A percentile compares a stretch with the other conserved stretches of the same genome.
phyloP scores from a whole-genome alignment of 2,888 invertebrate species.

The Caenorhabditis afra region DNA sequence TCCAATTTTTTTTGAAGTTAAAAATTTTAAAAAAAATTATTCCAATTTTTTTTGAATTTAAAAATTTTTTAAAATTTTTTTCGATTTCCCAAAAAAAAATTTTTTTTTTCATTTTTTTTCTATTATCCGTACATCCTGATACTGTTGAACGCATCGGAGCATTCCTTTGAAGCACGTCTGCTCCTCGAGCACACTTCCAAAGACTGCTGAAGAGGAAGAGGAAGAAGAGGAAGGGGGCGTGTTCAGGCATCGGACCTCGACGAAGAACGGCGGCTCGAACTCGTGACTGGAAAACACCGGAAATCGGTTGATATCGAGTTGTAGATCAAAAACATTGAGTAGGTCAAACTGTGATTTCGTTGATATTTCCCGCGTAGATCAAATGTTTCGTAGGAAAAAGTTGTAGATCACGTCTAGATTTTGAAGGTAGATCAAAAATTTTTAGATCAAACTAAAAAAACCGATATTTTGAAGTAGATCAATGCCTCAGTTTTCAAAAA shows the following conservation, averaged over 20 bases:
- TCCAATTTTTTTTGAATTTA: background rate
- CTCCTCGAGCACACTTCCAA: conserved; percentile 13
- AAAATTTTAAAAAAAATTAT: too few relatives aligned
- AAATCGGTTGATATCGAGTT: too few relatives aligned
- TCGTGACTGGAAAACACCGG: conserved; percentile 63
- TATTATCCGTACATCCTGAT: conserved; percentile 62
- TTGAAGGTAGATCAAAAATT: too few relatives aligned
- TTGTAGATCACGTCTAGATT: too few relatives aligned
- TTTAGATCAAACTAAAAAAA: too few relatives aligned
- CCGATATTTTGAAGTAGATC: too few relatives aligned
- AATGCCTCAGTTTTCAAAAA: too few relatives aligned
- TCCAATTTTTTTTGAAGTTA: background rate
- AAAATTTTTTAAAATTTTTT: background rate
- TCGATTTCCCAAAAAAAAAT: background rate
- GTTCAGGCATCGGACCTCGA: conserved; percentile 65
- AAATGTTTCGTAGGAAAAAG: too few relatives aligned
- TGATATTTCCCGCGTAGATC: too few relatives aligned
- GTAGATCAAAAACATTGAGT: too few relatives aligned
- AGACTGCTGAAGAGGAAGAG: background rate
- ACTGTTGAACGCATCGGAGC: conserved; percentile 72
- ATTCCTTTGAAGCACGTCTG: conserved; percentile 72
- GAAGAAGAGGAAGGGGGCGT: conserved; percentile 23
- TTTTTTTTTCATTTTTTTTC: conserved; percentile 2
- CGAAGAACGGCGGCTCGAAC: conserved; percentile 73
- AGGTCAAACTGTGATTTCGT: too few relatives aligned